These are phyloP conservation scores for Periparus ater DNA, from an alignment of 2,797 vertebrate genomes.

Conservation along the genomic window DNA sequence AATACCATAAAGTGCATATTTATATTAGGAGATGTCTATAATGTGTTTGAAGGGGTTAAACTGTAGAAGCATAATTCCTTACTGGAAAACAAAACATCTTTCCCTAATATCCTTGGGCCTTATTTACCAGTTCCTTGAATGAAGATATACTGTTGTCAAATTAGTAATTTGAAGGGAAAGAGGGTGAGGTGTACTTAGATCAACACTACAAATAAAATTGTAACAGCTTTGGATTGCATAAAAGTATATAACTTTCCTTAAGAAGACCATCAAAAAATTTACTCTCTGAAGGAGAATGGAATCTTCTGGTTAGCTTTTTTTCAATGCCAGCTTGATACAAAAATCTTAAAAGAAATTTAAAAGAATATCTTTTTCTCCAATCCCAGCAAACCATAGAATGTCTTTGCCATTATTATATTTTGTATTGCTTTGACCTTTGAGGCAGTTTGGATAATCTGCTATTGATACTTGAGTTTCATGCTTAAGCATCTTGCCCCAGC, in stretches of 20 bases:
- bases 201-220: neutral
- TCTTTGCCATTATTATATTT: neutral
- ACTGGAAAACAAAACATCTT: neutral
- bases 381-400: neutral
- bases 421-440: neutral
- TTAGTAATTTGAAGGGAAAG: neutral
- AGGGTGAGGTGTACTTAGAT: neutral
- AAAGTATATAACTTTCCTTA: neutral
- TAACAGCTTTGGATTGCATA: neutral
- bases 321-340: neutral
- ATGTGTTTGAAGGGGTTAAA: neutral
- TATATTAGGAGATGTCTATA: neutral
- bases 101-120: neutral
- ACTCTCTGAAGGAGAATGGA: neutral
- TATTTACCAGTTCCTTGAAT: neutral
- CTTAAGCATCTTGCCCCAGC: neutral
- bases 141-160: neutral
- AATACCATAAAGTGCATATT: neutral
- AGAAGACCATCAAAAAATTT: neutral
- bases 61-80: neutral
- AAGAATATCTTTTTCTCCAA: neutral
- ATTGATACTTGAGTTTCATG: neutral
- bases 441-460: neutral
- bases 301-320: neutral
- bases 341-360: neutral